phyloP scores from a whole-genome alignment of 2,888 invertebrate genomes.

The Nephrotoma flavescens region DNA sequence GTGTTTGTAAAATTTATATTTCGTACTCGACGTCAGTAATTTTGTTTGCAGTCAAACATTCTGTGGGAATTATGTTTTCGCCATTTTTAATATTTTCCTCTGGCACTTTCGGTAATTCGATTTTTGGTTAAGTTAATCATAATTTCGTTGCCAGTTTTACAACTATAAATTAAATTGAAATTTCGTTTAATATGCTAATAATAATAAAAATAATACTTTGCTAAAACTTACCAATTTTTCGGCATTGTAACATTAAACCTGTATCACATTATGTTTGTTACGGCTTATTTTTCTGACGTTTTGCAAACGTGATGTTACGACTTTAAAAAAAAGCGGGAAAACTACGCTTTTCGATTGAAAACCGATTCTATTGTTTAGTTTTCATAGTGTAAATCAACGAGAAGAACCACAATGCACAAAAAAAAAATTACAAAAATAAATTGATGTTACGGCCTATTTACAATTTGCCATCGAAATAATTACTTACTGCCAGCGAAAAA shows the following conservation, averaged over 20 bases:
- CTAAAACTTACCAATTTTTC: neutral
- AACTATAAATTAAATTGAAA: neutral
- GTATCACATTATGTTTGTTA: neutral
- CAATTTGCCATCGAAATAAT: too few species aligned
- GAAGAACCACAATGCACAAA: too few species aligned
- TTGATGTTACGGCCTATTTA: too few species aligned
- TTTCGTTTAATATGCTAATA: neutral
- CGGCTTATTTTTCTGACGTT: neutral
- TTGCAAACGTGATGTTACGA: neutral
- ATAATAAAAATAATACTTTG: neutral
- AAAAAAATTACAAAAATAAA: too few species aligned
- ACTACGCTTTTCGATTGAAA: neutral
- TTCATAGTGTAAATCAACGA: too few species aligned
- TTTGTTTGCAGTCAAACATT: neutral
- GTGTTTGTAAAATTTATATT: neutral
- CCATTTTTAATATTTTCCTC: neutral
- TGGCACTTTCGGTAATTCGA: neutral
- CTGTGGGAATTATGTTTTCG: neutral
- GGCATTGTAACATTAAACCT: neutral
- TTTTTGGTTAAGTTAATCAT: neutral
- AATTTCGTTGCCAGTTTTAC: neutral
- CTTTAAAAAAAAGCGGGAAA: neutral
- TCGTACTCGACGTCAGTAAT: neutral
- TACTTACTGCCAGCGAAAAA: too few species aligned
- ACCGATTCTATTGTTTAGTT: neutral